Base-by-base conservation (phyloP, 2,888 invertebrate genomes). In the Synergus itoensis region DNA sequence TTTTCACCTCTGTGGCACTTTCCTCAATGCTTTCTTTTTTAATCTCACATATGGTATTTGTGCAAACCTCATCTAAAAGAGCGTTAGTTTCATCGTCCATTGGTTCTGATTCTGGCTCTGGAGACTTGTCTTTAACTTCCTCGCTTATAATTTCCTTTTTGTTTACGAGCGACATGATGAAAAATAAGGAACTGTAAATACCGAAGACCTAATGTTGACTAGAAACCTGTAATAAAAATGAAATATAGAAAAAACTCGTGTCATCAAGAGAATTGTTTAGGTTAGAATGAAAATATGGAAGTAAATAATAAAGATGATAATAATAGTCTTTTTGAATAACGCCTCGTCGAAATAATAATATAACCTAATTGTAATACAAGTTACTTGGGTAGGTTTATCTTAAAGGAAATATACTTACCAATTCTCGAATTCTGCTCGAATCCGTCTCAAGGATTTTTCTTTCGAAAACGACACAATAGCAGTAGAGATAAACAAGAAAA, bases 1-100 rank as follows among this genome's bases (percentile, higher is more conserved):
- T 12, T 12, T 53, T 28, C 11, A 36, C 53, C 28, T 53, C 11
- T n/a, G 14, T 21, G 11, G 4, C 53, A 36, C 14, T 69, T 53
- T 69, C 45, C 4, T 16, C 36, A 11, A n/a, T 36, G 8, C 7
- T n/a, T 53, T 73, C 53, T 28, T 73, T 73, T n/a, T 53, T 73
- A 5, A 4, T 36, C 12, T 12, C 73, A n/a, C 36, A 36, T 40
- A 73, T 1, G 9, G 36, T 73, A 73, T 57, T 73, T 40, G 73
- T 53, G 5, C 73, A 73, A 73, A 73, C 81, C 60, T 86, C 85
- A 67, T 86, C 82, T 21, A 84, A 53, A 0, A 86, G 77, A 3
- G 82, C 83, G 79, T 86, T 82, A 57, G 84, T 83, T 67, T 84
- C 85, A 45, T 84, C 81, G 64, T 84, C 82, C 53, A 79, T 43